These are phyloP conservation scores for Lepas anatifera DNA, from an alignment of 2,888 invertebrate species.

Conservation along the genomic window DNA sequence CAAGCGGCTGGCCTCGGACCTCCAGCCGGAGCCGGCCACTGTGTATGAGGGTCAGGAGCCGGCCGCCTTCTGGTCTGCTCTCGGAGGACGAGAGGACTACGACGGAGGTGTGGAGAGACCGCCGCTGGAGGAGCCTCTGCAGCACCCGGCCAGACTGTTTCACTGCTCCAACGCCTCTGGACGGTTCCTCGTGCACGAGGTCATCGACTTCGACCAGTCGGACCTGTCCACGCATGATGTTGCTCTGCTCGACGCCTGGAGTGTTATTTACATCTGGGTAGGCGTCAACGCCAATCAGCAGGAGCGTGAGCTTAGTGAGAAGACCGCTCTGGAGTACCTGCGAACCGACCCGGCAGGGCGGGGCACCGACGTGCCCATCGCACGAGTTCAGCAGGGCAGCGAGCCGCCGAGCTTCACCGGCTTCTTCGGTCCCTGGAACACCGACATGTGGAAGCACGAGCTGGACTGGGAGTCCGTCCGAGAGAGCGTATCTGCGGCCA, in stretches of 20 bases:
- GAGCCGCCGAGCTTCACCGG: conserved; percentile 89
- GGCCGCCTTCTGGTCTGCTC: conserved; percentile 60
- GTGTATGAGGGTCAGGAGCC: conserved; percentile 53
- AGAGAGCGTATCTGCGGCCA: conserved; percentile 14
- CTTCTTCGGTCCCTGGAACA: conserved; percentile 80
- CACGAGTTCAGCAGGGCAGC: conserved; percentile 64
- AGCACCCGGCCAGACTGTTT: conserved; percentile 47
- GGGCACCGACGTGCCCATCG: conserved; percentile 62
- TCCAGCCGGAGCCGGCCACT: conserved; percentile 50
- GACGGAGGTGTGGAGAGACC: conserved; percentile 36
- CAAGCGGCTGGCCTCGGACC: conserved; percentile 59
- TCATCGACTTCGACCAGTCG: conserved; percentile 67
- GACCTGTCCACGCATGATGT: conserved; percentile 73
- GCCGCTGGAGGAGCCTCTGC: conserved; percentile 26
- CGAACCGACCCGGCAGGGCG: conserved; percentile 64
- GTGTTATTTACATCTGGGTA: conserved; percentile 71
- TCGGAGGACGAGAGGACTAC: conserved; percentile 55
- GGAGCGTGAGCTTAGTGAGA: conserved; percentile 50
- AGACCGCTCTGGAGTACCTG: conserved; percentile 51
- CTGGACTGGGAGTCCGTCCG: not conserved
- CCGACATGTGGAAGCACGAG: conserved; percentile 62
- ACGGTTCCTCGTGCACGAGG: conserved; percentile 52
- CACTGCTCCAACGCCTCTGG: conserved; percentile 10
- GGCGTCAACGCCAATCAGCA: conserved; percentile 56
- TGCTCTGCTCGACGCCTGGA: conserved; percentile 70